phyloP scores from a whole-genome alignment of 2,888 invertebrate genomes.

The Oxyteleia sp. region DNA sequence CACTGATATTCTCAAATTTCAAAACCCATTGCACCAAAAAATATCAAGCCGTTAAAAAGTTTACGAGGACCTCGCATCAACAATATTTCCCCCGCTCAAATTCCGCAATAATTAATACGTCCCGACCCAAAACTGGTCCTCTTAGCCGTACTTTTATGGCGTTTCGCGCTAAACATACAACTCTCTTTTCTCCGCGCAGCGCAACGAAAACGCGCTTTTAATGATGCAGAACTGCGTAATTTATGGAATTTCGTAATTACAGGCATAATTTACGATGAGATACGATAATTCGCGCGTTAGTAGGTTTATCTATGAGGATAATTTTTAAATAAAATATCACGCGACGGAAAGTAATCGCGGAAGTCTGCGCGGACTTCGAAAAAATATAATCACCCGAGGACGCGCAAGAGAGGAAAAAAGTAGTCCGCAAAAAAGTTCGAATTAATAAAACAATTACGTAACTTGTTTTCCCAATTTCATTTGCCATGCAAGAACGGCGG shows the following conservation, averaged over 20 bases:
- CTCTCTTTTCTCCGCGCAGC: constrained; percentile 22
- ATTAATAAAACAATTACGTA: constrained; percentile 3
- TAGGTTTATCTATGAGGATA: constrained; percentile 46
- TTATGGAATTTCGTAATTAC: constrained; percentile 65
- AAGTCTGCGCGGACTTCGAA: constrained; percentile 23
- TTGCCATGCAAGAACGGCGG: background rate
- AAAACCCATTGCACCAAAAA: background rate
- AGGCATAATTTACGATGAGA: constrained; percentile 50
- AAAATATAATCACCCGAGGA: constrained; percentile 28
- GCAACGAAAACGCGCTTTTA: constrained; percentile 81
- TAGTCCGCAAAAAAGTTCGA: background rate
- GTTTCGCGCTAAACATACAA: constrained; percentile 51
- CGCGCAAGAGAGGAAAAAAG: background rate
- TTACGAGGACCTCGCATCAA: constrained; percentile 11
- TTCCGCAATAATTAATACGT: constrained; percentile 57
- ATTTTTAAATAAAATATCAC: constrained; percentile 64
- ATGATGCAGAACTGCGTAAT: constrained; percentile 78
- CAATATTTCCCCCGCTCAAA: constrained; percentile 13
- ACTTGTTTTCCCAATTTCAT: background rate
- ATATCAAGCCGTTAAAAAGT: constrained; percentile 17
- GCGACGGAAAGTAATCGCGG: constrained; percentile 42
- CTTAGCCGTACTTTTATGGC: constrained; percentile 29
- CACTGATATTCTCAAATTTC: too few relatives aligned
- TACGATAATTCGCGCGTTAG: constrained; percentile 61
- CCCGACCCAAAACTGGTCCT: constrained; percentile 14